A percentile compares a stretch with the other conserved stretches of the same genome.
Evolutionary conservation across 2,113 vertebrate genomes (phyloP).

Genomic region (Ammodytes dubius): DNA sequence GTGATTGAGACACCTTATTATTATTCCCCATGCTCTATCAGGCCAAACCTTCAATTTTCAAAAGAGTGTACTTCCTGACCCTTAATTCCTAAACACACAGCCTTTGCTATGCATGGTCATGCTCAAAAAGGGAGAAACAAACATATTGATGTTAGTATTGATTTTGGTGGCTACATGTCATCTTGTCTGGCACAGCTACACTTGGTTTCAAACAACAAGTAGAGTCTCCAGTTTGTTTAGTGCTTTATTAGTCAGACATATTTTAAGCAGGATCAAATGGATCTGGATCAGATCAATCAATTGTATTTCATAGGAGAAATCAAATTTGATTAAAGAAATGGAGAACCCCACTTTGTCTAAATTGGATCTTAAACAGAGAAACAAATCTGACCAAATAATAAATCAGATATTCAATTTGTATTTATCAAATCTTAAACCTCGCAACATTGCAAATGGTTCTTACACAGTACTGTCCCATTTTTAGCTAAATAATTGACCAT

Average conservation of each 20-base stretch:
- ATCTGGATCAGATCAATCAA: not conserved
- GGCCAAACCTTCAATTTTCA: not conserved
- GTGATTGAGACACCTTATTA: not conserved
- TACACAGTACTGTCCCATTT: constrained; percentile 30
- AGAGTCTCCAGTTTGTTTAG: not conserved
- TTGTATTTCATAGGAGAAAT: not conserved
- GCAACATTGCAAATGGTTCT: not conserved
- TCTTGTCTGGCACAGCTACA: not conserved
- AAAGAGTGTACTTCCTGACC: not conserved
- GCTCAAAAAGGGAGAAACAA: not conserved
- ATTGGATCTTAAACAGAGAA: not conserved
- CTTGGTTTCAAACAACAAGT: not conserved
- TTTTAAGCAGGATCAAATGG: not conserved
- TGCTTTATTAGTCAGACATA: not conserved
- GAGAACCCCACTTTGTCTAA: not conserved
- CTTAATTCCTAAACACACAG: not conserved
- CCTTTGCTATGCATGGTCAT: not conserved
- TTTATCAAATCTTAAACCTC: not conserved
- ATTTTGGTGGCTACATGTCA: not conserved
- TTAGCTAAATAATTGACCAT: constrained; percentile 38
- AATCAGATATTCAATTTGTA: not conserved
- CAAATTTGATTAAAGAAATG: constrained; percentile 2
- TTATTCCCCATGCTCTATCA: not conserved
- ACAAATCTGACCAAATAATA: constrained; percentile 21
- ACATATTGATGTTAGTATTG: not conserved